Percentiles rank a stretch among this genome's conserved stretches.
Evolutionary conservation across 2,888 invertebrate genomes (phyloP).

Genomic region (Himalopsyche tibetana): DNA sequence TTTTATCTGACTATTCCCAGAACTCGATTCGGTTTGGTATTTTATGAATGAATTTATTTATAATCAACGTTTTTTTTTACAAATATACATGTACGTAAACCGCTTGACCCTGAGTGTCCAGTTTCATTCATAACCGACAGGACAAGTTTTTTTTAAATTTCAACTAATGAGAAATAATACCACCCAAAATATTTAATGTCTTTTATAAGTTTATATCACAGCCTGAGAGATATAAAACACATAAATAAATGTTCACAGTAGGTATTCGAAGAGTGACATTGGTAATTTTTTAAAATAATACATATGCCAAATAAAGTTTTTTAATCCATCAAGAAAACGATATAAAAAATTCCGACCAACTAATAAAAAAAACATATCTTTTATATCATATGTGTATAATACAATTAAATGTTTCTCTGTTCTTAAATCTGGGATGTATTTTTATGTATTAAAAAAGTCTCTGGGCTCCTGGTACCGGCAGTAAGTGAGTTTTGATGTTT

Average conservation of each 20-base stretch:
- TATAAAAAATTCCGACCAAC: too few species aligned
- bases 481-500: too few species aligned
- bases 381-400: too few species aligned
- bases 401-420: too few species aligned
- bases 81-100: slow-evolving; percentile 37
- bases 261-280: not conserved
- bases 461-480: too few species aligned
- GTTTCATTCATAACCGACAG: slow-evolving; percentile 52
- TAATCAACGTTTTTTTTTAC: slow-evolving; percentile 44
- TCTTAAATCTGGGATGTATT: too few species aligned
- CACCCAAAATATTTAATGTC: slow-evolving; percentile 39
- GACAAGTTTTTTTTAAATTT: slow-evolving; percentile 49
- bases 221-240: slow-evolving; percentile 20
- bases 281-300: not conserved
- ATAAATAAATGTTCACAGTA: slow-evolving; percentile 32
- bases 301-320: too few species aligned
- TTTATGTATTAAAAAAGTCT: too few species aligned
- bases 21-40: slow-evolving; percentile 36
- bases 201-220: slow-evolving; percentile 31
- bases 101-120: slow-evolving; percentile 49
- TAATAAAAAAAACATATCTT: too few species aligned
- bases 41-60: slow-evolving; percentile 48
- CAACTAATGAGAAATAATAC: slow-evolving; percentile 43
- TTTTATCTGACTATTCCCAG: slow-evolving; percentile 39
- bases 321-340: too few species aligned